Base-by-base conservation (phyloP, 2,888 invertebrate genomes). In the Homarus gammarus region DNA sequence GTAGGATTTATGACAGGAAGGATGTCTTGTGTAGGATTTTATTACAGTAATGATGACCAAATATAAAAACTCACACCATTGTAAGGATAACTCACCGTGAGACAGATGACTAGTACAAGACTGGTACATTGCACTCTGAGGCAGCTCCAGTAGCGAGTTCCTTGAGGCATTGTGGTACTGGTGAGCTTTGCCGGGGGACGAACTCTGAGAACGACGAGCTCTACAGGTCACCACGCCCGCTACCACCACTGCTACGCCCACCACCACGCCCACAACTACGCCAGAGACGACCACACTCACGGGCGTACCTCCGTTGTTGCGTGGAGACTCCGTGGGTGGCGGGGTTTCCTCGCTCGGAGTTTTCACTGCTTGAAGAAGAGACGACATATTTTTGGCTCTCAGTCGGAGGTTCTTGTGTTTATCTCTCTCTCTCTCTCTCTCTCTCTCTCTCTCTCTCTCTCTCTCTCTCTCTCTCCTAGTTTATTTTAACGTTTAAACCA, bases 171-270 rank as follows among this genome's bases (percentile, higher is more conserved):
- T 68, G n/a, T 88, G 83, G 22, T 81, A 38, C 3, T 88, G 87
- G 27, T 70, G 61, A 18, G 44, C 49, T 38, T 88, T 88, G 2
- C 87, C 87, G 12, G 82, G 82, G 6, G 82, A 75, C n/a, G 64
- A 31, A 36, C 49, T 27, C 31, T 56, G 73, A 22, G 44, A 56
- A 2, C 75, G 56, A 8, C 83, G 82, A 22, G 87, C 87, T n/a
- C 87, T 36, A 61, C 87, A 88, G 44, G 87, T 81, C 56, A 87
- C 87, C n/a, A 87, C 81, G 44, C 72, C 87, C 27, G 87, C 87
- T 61, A 87, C 87, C 44, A 87, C 87, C 40, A 87, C 81, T 10
- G 87, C 87, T 38, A 88, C 77, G 44, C 83, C 87, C 51, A 83
- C 87, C 64, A 88, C 87, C 73, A 88, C 83, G 83, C 87, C 87